phyloP scores from a whole-genome alignment of 1,140 invertebrate species.

The Drosophila rhopaloa region DNA sequence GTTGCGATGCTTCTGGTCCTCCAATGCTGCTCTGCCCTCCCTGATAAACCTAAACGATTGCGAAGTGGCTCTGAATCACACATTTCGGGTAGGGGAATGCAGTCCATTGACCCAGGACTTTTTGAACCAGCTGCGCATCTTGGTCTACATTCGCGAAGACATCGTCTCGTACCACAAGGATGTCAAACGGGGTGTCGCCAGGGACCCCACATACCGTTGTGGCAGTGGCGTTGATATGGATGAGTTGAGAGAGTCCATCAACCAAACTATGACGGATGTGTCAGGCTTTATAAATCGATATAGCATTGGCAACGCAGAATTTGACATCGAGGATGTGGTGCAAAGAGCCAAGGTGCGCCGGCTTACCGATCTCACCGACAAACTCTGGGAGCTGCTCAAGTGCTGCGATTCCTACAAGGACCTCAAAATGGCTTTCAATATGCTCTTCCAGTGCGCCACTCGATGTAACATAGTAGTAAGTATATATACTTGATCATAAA shows the following conservation, averaged over 20 bases:
- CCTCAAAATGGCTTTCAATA: constrained; percentile 71
- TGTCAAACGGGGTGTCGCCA: constrained; percentile 18
- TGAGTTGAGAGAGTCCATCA: constrained; percentile 70
- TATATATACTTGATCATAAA: neutral
- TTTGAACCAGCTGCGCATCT: constrained; percentile 72
- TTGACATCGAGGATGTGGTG: constrained; percentile 74
- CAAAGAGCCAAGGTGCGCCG: constrained; percentile 57
- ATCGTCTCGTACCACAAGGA: constrained; percentile 62
- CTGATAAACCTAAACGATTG: constrained; percentile 62
- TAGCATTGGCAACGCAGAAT: constrained; percentile 26
- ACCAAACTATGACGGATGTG: constrained; percentile 73
- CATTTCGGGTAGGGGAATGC: constrained; percentile 63
- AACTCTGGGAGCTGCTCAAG: constrained; percentile 80
- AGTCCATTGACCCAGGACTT: constrained; percentile 64
- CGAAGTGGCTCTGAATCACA: constrained; percentile 67
- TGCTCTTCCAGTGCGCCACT: constrained; percentile 79
- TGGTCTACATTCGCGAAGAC: constrained; percentile 75
- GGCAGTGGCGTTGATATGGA: constrained; percentile 74
- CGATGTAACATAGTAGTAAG: constrained; percentile 80
- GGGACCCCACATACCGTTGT: constrained; percentile 68
- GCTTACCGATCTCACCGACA: constrained; percentile 76
- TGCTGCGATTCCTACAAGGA: constrained; percentile 75
- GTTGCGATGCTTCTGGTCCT: constrained; percentile 59
- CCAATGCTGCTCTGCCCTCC: constrained; percentile 37
- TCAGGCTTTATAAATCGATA: constrained; percentile 50